Base-by-base conservation (phyloP, 2,797 vertebrate genomes). In the Sebastes hubbsi region DNA sequence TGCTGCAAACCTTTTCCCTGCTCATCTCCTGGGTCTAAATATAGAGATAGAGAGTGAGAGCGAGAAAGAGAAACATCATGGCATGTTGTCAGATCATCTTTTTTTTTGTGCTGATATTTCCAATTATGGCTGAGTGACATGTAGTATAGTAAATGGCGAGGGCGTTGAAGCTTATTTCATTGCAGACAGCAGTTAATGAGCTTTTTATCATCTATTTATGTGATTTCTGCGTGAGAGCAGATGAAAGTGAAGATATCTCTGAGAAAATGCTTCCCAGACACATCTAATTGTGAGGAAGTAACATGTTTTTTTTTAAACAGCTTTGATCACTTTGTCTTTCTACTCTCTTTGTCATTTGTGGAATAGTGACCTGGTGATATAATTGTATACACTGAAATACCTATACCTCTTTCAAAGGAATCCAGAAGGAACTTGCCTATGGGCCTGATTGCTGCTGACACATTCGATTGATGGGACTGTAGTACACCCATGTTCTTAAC, bases 71-170 rank as follows among this genome's bases (percentile, higher is more conserved):
- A 88, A 69, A 66, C 49, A 72, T 86, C 76, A 80, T 70, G 77
- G 70, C 83, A 75, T 73, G 62, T 87, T 82, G 86, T 92, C 85
- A 91, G 81, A 85, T 90, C 76, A 46, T 85, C 32, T 73, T 78
- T 76, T 84, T 76, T 85, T 54, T 61, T 64, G 22, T 72, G 82
- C 58, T 66, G 86, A 84, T 84, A 75, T 88, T 88, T 88, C 86
- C 88, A 89, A 84, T 91, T 92, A 92, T 16, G 77, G 60, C 77
- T 91, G 90, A 90, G 68, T 90, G 91, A 88, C 87, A 77, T 36
- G 75, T 32, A 13, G 67, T 70, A 78, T 55, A 61, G 81, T 76
- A 78, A 87, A 87, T 81, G 63, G 69, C 9, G 68, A 81, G 42
- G 72, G 65, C 49, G 80, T 69, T 65, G 79, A 22, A 24, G 60